Conservation (phyloP, 2,797 vertebrate genomes). For the Taenioides sp. region DNA sequence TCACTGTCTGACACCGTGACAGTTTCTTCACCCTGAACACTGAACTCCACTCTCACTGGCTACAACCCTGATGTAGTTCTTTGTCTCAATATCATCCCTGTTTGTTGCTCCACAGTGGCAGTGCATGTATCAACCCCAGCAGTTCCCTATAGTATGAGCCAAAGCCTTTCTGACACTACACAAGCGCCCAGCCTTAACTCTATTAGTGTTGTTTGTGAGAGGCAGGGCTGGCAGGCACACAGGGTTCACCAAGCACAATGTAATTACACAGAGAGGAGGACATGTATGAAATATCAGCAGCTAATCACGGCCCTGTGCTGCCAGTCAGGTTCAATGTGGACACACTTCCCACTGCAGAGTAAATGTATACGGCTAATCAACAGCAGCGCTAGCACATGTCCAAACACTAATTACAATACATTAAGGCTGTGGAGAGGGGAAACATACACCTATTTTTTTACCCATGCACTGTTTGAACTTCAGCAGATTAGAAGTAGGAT, state of each 20-base stretch:
- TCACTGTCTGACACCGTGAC: background rate
- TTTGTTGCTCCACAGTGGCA: background rate
- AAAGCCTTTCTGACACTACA: conserved; percentile 73
- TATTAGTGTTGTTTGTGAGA: conserved; percentile 73
- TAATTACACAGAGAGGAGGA: conserved; percentile 60
- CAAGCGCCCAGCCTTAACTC: conserved; percentile 67
- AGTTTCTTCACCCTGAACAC: background rate
- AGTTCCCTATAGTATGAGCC: conserved; percentile 45
- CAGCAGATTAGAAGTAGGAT: background rate
- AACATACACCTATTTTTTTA: conserved; percentile 15
- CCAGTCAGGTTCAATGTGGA: conserved; percentile 54
- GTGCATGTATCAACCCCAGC: conserved; percentile 2
- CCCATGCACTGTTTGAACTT: conserved; percentile 2
- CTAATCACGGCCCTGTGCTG: conserved; percentile 65
- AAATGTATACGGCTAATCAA: conserved; percentile 38
- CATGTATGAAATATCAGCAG: conserved; percentile 69
- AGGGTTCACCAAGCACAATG: conserved; percentile 66
- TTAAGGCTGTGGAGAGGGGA: conserved; percentile 9
- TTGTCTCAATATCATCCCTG: background rate
- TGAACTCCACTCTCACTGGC: background rate
- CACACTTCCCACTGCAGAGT: conserved; percentile 2
- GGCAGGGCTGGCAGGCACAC: conserved; percentile 60
- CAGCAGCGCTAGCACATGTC: conserved; percentile 4
- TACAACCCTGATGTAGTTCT: background rate
- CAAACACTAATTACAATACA: conserved; percentile 25